Evolutionary conservation across 2,888 invertebrate genomes (phyloP).

Genomic region (Junonia oenone): DNA sequence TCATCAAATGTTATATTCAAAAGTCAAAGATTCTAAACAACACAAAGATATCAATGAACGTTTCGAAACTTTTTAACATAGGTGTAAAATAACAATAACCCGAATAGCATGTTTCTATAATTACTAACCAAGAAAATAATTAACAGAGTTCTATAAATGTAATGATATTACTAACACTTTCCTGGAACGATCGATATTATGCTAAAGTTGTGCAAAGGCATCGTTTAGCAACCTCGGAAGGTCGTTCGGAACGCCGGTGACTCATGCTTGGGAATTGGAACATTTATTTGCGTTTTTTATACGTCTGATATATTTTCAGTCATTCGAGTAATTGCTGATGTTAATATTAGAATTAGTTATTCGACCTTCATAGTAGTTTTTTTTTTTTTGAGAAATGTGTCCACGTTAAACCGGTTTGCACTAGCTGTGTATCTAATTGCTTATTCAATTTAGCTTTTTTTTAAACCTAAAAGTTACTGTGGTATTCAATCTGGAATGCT

Average conservation of each 20-base stretch:
- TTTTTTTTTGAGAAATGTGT: not conserved
- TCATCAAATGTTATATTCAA: too few species aligned
- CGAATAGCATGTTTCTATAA: not conserved
- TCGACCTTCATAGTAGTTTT: not conserved
- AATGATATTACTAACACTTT: constrained; percentile 37
- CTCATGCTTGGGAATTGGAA: constrained; percentile 53
- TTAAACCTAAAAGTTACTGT: not conserved
- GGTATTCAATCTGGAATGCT: not conserved
- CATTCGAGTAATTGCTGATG: constrained; percentile 6
- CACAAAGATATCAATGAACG: too few species aligned
- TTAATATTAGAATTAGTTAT: constrained; percentile 11
- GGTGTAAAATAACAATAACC: too few species aligned
- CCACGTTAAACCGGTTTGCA: not conserved
- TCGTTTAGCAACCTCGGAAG: constrained; percentile 57
- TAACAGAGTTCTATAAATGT: constrained; percentile 22
- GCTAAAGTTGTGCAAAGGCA: constrained; percentile 43
- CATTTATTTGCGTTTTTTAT: constrained; percentile 40
- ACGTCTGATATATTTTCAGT: constrained; percentile 11
- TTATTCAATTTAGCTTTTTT: not conserved
- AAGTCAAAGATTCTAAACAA: too few species aligned
- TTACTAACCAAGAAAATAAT: not conserved
- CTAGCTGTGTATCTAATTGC: not conserved
- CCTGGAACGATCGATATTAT: constrained; percentile 56
- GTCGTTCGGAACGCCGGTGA: constrained; percentile 48
- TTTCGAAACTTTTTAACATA: too few species aligned